These are phyloP conservation scores for Cistogaster globosa DNA, from an alignment of 2,888 invertebrate species.

Conservation along the genomic window DNA sequence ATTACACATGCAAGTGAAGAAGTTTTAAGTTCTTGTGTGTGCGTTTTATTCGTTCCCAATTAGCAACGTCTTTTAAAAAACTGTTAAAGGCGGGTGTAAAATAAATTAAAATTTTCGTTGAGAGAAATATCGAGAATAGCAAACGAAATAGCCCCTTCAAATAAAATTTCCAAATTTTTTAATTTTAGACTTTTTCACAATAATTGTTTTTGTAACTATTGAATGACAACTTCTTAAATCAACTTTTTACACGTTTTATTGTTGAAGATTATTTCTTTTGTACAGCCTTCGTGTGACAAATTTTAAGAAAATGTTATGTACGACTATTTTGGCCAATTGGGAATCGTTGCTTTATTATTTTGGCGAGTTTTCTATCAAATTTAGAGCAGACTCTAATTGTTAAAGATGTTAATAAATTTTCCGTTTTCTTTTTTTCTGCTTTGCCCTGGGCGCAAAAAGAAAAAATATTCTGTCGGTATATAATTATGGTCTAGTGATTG, in stretches of 20 bases:
- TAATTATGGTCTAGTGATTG: constrained; percentile 66
- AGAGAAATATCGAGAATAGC: no score
- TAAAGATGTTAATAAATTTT: constrained; percentile 32
- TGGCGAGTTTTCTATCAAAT: constrained; percentile 57
- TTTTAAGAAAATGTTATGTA: background rate
- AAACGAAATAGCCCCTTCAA: no score
- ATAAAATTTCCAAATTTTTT: no score
- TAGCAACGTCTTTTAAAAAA: background rate
- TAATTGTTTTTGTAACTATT: no score
- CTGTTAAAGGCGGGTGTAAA: background rate
- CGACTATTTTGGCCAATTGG: background rate
- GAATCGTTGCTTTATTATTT: constrained; percentile 24
- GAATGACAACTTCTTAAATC: no score
- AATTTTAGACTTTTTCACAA: no score
- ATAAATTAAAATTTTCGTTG: no score
- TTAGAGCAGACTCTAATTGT: constrained; percentile 51
- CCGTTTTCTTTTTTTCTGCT: constrained; percentile 3
- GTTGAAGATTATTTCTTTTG: no score
- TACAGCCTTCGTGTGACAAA: background rate
- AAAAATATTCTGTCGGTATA: constrained; percentile 44
- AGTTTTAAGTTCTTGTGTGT: background rate
- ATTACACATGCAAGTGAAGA: background rate
- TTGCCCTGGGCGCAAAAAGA: background rate
- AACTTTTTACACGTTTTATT: no score
- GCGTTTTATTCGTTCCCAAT: background rate